Base-by-base conservation (phyloP, 2,797 vertebrate species). In the Naso thynnoides region DNA sequence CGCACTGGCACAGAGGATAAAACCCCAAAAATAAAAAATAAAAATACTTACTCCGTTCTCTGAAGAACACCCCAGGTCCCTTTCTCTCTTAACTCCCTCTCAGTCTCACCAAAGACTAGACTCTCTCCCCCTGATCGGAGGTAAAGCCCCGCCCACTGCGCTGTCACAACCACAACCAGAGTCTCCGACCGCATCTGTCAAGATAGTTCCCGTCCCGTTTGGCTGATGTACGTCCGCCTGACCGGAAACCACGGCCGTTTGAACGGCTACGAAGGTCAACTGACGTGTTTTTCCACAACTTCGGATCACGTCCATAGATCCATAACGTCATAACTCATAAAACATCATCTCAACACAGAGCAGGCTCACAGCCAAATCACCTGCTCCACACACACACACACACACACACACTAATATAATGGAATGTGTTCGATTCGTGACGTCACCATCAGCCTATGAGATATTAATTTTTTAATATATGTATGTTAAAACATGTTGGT, bases 1-100 rank as follows among this genome's bases (percentile, higher is more conserved):
- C 6, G 27, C 49, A 7, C 16, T 5, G 64, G 48, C 24, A 23
- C 6, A 33, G 41, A 39, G 68, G 83, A 79, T 67, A 62, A 63
- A 47, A 18, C 55, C 58, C n/a, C n/a, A n/a, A n/a, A n/a, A n/a
- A n/a, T n/a, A n/a, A n/a, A n/a, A n/a, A n/a, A n/a, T n/a, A 74
- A 73, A 82, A 83, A 87, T 91, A 95, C 95, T 95, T 87, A 95
- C 95, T 91, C 91, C 70, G 91, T 90, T 89, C 89, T 89, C 85
- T 83, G 90, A 84, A 89, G 82, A 80, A 81, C 79, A 86, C 88
- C 90, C 90, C 89, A 48, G 76, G 62, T 90, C 89, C 92, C 91
- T 88, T 85, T 85, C 92, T 89, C 92, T 83, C 89, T 87, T 87
- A 85, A 88, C 92, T 92, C 92, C 90, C 91, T 89, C 91, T 92